Evolutionary conservation across 2,113 vertebrate genomes (phyloP).

Genomic region (Pedetes capensis): DNA sequence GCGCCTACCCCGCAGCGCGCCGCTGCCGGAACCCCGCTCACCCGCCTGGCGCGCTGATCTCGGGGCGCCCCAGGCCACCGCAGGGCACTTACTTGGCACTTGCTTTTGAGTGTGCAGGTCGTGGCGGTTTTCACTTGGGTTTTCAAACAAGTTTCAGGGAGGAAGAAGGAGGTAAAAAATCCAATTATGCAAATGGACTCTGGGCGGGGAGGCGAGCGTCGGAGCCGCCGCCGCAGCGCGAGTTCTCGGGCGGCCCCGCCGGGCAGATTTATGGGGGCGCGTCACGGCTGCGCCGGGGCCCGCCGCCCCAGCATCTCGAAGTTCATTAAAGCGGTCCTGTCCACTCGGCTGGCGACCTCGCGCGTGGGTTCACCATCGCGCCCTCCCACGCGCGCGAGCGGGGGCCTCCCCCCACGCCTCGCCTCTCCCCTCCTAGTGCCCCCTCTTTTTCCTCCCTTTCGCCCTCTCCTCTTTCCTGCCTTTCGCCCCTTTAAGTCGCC

Average conservation of each 20-base stretch:
- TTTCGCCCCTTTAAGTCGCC: slow-evolving; percentile 76
- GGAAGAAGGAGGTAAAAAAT: slow-evolving; percentile 84
- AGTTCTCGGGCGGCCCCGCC: slow-evolving; percentile 90
- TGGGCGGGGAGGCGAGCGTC: slow-evolving; percentile 91
- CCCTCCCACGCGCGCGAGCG: slow-evolving; percentile 73
- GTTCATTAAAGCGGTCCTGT: slow-evolving; percentile 97
- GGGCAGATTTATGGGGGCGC: slow-evolving; percentile 94
- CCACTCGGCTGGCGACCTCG: slow-evolving; percentile 85
- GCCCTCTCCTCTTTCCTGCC: slow-evolving; percentile 46
- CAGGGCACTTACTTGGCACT: slow-evolving; percentile 87
- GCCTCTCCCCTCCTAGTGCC: slow-evolving; percentile 31
- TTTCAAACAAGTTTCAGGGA: slow-evolving; percentile 93
- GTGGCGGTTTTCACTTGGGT: slow-evolving; percentile 82
- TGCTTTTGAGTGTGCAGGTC: slow-evolving; percentile 84
- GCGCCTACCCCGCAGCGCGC: too few relatives aligned
- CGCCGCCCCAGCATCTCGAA: slow-evolving; percentile 92
- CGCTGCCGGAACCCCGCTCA: slow-evolving; percentile 90
- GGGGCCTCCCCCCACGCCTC: slow-evolving; percentile 31
- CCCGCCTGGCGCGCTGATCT: slow-evolving; percentile 90
- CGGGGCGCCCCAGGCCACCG: slow-evolving; percentile 86
- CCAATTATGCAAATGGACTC: slow-evolving; percentile 97
- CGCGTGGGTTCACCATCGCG: slow-evolving; percentile 82
- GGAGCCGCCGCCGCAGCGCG: slow-evolving; percentile 91
- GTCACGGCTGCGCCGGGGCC: slow-evolving; percentile 92
- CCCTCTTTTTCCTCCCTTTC: neutral